Evolutionary conservation across 2,888 invertebrate genomes (phyloP), one percentile per base, ranked within the genome.

Genomic region (Synanthedon myopaeformis): DNA sequence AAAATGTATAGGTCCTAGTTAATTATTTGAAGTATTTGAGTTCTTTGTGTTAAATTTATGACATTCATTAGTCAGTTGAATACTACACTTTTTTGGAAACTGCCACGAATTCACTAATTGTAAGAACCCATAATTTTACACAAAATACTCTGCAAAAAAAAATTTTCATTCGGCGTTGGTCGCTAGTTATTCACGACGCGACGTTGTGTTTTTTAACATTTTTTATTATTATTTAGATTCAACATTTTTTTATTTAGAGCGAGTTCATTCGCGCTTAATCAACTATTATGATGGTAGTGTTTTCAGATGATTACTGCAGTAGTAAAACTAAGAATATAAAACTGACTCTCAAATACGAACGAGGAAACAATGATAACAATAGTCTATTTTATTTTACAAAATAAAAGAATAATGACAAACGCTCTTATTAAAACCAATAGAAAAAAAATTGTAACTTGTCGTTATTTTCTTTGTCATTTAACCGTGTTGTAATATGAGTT

Each of bases 11-110:
- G 45, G 45, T 14, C 13, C 11, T 14, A 35, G 35, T 61, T 67
- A 76, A 76, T 75, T 75, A 70, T 78, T 74, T 72, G 74, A 73
- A 70, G n/a, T n/a, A n/a, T n/a, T n/a, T n/a, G 69, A 69, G 73
- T 68, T 72, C 69, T 69, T 69, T 66, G 70, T 69, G 64, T 58
- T 23, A 66, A 76, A 82, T 81, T 82, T 79, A 82, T 79, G 75
- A 72, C 73, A 72, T 74, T 77, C 78, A 82, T 82, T 80, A 79
- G 74, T 80, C 72, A 78, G 75, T 74, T 76, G 75, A 79, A 81
- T 76, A 76, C 74, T 79, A 79, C 72, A 76, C 79, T 79, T 76
- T 74, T 74, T 76, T 76, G 76, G 75, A 74, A 74, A 76, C 72
- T 69, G 73, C 70, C 65, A 70, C 74, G 73, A 73, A 74, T 76